Conservation (phyloP, 2,113 vertebrate genomes). For the Eudyptes chrysolophus region DNA sequence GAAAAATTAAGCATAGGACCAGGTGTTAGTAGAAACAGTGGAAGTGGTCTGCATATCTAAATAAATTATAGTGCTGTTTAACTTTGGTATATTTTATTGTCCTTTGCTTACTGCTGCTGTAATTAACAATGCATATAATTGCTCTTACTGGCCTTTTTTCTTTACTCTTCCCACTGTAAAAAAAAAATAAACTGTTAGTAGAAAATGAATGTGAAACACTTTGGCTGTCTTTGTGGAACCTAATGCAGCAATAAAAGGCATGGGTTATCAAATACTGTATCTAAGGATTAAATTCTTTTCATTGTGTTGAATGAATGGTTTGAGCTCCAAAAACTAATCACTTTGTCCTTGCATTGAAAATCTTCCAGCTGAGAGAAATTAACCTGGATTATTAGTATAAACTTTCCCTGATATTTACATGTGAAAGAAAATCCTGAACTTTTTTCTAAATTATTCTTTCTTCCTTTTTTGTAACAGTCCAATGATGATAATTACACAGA, state of each 20-base stretch:
- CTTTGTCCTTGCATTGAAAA: neutral
- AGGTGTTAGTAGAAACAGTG: neutral
- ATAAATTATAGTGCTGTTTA: neutral
- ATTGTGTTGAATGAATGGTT: neutral
- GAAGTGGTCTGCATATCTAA: neutral
- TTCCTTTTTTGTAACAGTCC: slow-evolving; percentile 77
- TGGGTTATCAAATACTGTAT: neutral
- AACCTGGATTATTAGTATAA: neutral
- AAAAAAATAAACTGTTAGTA: neutral
- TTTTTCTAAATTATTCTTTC: neutral
- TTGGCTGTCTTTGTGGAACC: neutral
- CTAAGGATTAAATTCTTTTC: neutral
- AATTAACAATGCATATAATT: neutral
- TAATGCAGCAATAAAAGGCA: neutral
- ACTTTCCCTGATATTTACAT: neutral
- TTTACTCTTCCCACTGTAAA: neutral
- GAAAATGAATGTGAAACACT: neutral
- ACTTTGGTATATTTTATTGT: neutral
- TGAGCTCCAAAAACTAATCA: neutral
- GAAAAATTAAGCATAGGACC: neutral
- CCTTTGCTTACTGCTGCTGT: neutral
- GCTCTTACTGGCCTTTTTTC: neutral
- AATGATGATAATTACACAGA: slow-evolving; percentile 99
- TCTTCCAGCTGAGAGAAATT: neutral
- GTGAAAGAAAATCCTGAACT: neutral